A percentile compares a stretch with the other conserved stretches of the same genome.
Evolutionary conservation across 2,888 invertebrate genomes (phyloP).

Genomic region (Mesodorylaimus sp.): DNA sequence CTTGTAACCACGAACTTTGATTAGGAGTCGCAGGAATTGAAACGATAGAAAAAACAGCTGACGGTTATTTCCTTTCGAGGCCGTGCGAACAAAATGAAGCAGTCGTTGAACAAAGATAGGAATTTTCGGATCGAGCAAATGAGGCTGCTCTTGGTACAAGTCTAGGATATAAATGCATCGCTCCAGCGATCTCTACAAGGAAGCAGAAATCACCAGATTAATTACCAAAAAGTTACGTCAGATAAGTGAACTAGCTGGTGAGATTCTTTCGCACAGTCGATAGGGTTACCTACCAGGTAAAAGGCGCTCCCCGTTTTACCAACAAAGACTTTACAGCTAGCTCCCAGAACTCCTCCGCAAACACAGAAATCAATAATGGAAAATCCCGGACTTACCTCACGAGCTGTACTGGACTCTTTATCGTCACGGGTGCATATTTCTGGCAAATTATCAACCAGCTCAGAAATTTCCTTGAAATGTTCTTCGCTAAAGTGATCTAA

Average conservation of each 20-base stretch:
- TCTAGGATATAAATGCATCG: constrained; percentile 16
- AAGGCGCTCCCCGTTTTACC: too few relatives aligned
- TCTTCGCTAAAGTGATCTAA: neutral
- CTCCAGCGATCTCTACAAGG: constrained; percentile 12
- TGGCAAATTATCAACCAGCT: neutral
- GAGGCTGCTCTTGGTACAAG: constrained; percentile 20
- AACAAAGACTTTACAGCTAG: too few relatives aligned
- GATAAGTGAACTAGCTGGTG: too few relatives aligned
- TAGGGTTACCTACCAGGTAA: neutral
- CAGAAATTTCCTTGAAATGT: neutral
- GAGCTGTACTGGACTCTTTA: too few relatives aligned
- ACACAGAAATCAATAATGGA: too few relatives aligned
- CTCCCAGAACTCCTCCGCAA: too few relatives aligned
- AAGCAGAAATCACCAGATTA: neutral
- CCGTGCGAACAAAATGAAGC: constrained; percentile 12
- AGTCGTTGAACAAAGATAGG: constrained; percentile 16
- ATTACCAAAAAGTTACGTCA: too few relatives aligned
- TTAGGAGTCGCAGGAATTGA: constrained; percentile 11
- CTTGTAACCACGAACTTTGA: constrained; percentile 17
- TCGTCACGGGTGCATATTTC: neutral
- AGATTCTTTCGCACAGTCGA: too few relatives aligned
- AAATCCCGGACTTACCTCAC: too few relatives aligned
- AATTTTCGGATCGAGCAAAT: constrained; percentile 20
- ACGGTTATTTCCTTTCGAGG: neutral
- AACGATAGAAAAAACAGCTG: constrained; percentile 11